Percentiles rank a stretch among this genome's conserved stretches.
These are phyloP conservation scores for Pteropus alecto DNA, from an alignment of 2,113 vertebrate species.

Conservation along the genomic window DNA sequence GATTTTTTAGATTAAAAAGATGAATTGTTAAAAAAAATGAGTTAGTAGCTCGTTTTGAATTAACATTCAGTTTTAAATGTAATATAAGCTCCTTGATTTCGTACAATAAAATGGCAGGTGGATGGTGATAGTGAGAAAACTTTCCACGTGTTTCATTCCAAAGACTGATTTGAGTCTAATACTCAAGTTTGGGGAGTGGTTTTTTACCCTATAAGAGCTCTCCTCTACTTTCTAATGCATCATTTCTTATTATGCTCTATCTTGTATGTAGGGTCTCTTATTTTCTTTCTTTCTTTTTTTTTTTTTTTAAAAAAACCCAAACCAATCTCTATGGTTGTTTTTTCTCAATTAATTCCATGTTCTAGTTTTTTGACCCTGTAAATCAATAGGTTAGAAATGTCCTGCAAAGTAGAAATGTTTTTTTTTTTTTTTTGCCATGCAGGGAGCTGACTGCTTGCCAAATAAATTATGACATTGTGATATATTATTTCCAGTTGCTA, in stretches of 20 bases:
- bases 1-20: not conserved
- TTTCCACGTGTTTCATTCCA: not conserved
- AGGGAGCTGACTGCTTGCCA: conserved; percentile 41
- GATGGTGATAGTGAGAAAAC: not conserved
- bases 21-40: not conserved
- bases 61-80: not conserved
- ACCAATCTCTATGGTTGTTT: not conserved
- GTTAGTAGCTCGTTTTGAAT: not conserved
- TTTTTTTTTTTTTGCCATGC: not conserved
- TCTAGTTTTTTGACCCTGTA: conserved; percentile 30
- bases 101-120: not conserved
- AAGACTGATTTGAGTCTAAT: not conserved
- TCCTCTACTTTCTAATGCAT: not conserved
- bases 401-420: conserved; percentile 24
- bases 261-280: not conserved
- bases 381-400: conserved; percentile 44
- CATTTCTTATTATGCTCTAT: not conserved
- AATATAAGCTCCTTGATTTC: not conserved
- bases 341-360: not conserved
- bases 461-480: conserved; percentile 48
- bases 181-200: not conserved
- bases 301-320: not conserved
- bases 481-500: conserved; percentile 59
- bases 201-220: not conserved
- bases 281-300: not conserved